A percentile compares a stretch with the other conserved stretches of the same genome.
Conservation (phyloP, 1,140 invertebrate species). For the Wiebesia pumilae region DNA sequence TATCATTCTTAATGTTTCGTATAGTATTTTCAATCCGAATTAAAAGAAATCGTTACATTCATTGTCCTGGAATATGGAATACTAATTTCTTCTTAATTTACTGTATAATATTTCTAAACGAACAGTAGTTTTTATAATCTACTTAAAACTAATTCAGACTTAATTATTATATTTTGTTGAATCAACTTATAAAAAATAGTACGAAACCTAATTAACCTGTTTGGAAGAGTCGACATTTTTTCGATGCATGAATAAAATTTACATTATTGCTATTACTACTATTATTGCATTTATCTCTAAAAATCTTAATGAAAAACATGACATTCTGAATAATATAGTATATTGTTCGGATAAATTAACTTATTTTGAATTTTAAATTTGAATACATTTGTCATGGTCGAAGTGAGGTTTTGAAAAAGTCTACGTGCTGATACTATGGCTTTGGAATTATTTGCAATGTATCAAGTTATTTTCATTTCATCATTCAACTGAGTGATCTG, state of each 20-base stretch:
- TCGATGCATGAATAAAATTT: not conserved
- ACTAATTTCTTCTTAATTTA: not conserved
- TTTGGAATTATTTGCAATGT: not conserved
- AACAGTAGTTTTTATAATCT: not conserved
- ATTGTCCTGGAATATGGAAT: not conserved
- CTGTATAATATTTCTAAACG: not conserved
- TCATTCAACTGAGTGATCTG: not conserved
- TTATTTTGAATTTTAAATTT: too few relatives aligned
- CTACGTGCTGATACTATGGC: not conserved
- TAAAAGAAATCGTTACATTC: not conserved
- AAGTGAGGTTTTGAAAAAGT: too few relatives aligned
- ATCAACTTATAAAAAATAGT: not conserved
- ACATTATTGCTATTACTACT: not conserved
- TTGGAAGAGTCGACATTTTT: not conserved
- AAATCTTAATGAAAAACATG: too few relatives aligned
- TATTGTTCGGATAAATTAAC: too few relatives aligned
- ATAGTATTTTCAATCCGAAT: not conserved
- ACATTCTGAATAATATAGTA: too few relatives aligned
- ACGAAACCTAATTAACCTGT: not conserved
- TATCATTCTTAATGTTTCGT: not conserved
- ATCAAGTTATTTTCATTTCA: not conserved
- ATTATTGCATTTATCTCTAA: not conserved
- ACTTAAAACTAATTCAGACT: constrained; percentile 14
- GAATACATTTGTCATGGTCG: too few relatives aligned
- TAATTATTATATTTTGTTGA: not conserved